Percentiles rank a stretch among this genome's conserved stretches.
phyloP scores from a whole-genome alignment of 2,888 invertebrate genomes.

The Rhagium mordax region DNA sequence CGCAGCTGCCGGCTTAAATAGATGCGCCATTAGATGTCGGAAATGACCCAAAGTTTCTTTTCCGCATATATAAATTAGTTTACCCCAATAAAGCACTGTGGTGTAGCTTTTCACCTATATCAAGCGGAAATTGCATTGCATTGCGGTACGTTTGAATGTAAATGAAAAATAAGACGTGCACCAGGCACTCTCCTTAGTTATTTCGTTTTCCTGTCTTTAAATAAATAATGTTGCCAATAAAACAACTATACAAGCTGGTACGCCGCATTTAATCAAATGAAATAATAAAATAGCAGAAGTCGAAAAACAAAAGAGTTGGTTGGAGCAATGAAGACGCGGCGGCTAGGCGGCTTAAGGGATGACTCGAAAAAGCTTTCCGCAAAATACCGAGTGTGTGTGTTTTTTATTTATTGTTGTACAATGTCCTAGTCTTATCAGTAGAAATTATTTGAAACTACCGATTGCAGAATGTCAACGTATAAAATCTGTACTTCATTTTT shows the following conservation, averaged over 20 bases:
- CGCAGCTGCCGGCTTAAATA: neutral
- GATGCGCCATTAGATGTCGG: neutral
- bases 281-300: slow-evolving; percentile 60
- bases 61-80: neutral
- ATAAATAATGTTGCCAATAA: slow-evolving; percentile 58
- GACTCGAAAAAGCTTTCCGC: neutral
- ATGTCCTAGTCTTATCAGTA: too few relatives aligned
- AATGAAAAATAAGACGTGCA: neutral
- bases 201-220: slow-evolving; percentile 29
- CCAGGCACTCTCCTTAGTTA: neutral
- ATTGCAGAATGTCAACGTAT: too few relatives aligned
- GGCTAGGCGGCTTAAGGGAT: slow-evolving; percentile 43
- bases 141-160: neutral
- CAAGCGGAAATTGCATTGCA: neutral
- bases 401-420: neutral
- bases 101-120: neutral
- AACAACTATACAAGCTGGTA: slow-evolving; percentile 47
- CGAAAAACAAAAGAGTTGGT: slow-evolving; percentile 58
- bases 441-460: too few relatives aligned
- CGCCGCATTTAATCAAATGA: slow-evolving; percentile 62
- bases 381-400: neutral
- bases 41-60: neutral
- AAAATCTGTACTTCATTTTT: too few relatives aligned
- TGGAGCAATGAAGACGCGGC: slow-evolving; percentile 23
- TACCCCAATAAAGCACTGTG: neutral